Evolutionary conservation across 1,140 invertebrate species (phyloP), one percentile per base, ranked within the genome.

Genomic region (Drosophila lowei): DNA sequence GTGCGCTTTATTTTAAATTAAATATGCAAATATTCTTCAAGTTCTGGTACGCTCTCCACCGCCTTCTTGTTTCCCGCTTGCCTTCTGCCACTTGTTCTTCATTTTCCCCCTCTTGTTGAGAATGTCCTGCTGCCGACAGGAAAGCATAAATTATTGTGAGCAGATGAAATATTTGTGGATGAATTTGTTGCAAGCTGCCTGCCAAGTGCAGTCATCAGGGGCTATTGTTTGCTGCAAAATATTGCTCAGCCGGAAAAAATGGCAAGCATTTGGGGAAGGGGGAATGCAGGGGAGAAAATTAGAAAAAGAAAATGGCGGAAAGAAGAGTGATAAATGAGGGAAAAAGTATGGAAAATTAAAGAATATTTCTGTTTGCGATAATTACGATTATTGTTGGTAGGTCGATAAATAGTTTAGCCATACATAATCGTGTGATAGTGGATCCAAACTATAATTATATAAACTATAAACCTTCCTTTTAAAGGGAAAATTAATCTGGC

Each of bases 1-100:
- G 78, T 48, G 46, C 78, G 74, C 55, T 73, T 86, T 70, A 73
- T 80, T 70, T 86, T 63, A 86, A 86, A 77, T 85, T 80, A 80
- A 86, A 85, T 77, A 86, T 86, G 66, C 58, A 86, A 80, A 86
- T 86, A 70, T 38, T 38, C 34, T 38, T 38, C 34, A 38, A 38
- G 34, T 38, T 38, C 11, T 38, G 34, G 34, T 38, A 13, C 34
- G 58, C 63, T 47, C 48, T 55, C 46, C 65, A 23, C 16, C n/a
- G 3, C 23, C 23, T 15, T 49, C 50, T 57, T 21, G 46, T 25
- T 50, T 43, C 52, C 34, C 48, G 25, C 50, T 58, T 41, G 11
- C 48, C 28, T 48, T 41, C 42, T 62, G 57, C 42, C 47, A 18
- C 48, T 42, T 70, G 46, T 53, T 58, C 41, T 63, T 46, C 46